These are phyloP conservation scores for Neodiprion fabricii DNA, from an alignment of 1,140 invertebrate species.

Conservation along the genomic window DNA sequence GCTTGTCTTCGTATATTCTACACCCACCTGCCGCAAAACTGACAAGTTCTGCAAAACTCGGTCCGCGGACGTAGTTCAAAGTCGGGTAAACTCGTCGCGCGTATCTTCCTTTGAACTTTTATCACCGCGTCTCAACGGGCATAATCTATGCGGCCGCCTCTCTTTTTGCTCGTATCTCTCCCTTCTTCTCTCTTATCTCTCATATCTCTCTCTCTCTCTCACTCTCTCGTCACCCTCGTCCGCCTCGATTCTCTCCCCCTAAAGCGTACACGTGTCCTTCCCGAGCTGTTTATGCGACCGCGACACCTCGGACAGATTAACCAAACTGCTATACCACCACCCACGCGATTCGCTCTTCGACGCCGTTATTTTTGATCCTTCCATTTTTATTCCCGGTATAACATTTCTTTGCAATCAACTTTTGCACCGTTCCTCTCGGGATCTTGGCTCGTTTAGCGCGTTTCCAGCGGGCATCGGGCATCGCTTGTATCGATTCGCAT, in stretches of 20 bases:
- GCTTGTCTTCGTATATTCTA: too few relatives aligned
- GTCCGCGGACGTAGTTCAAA: neutral
- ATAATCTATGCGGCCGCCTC: neutral
- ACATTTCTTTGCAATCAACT: too few relatives aligned
- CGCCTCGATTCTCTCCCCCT: neutral
- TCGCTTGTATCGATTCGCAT: too few relatives aligned
- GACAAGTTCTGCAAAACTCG: neutral
- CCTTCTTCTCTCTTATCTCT: neutral
- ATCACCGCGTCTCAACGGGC: neutral
- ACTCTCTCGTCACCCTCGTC: neutral
- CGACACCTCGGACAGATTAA: neutral
- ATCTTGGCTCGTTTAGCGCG: too few relatives aligned
- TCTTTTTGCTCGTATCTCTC: neutral
- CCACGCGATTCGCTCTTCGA: too few relatives aligned
- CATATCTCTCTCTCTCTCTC: neutral
- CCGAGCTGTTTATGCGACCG: too few relatives aligned
- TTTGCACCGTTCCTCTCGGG: too few relatives aligned
- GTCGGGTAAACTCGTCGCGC: neutral
- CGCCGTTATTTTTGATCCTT: too few relatives aligned
- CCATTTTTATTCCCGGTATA: too few relatives aligned
- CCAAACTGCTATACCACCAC: neutral
- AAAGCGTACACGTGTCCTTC: neutral
- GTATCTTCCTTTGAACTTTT: conserved; percentile 1
- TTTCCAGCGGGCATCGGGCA: too few relatives aligned
- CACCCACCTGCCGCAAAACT: too few relatives aligned